A percentile compares a stretch with the other conserved stretches of the same genome.
Conservation (phyloP, 2,113 vertebrate species). For the Eurystomus gularis region DNA sequence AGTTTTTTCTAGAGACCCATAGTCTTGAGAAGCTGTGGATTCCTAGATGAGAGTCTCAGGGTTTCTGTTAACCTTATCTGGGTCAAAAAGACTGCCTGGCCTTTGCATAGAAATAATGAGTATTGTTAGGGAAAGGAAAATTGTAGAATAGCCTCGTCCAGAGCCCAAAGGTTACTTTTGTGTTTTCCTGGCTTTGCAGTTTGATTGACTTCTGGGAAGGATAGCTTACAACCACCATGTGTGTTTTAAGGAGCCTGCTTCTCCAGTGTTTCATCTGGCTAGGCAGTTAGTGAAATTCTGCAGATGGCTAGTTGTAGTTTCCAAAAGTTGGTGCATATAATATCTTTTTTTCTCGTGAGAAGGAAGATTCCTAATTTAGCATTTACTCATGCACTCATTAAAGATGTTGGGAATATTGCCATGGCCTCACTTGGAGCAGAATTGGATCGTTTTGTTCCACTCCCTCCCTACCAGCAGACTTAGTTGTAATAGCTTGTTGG, state of each 20-base stretch:
- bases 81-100: neutral
- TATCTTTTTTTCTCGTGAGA: constrained; percentile 9
- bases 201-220: neutral
- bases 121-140: neutral
- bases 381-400: constrained; percentile 21
- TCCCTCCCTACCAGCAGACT: constrained; percentile 17
- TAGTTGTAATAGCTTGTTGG: constrained; percentile 47
- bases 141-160: neutral
- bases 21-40: neutral
- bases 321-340: neutral
- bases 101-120: neutral
- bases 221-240: neutral
- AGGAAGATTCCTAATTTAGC: constrained; percentile 38
- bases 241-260: neutral
- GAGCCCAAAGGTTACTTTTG: neutral
- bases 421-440: constrained; percentile 40
- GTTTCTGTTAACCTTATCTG: neutral
- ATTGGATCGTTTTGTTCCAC: neutral
- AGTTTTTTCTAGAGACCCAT: neutral
- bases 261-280: neutral
- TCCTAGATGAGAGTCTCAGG: neutral
- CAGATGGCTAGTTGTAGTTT: constrained; percentile 27
- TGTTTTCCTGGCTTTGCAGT: neutral
- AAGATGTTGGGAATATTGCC: constrained; percentile 47
- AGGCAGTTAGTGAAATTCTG: constrained; percentile 8